Conservation (phyloP, 2,888 invertebrate genomes). For the Melinopterus prodromus region DNA sequence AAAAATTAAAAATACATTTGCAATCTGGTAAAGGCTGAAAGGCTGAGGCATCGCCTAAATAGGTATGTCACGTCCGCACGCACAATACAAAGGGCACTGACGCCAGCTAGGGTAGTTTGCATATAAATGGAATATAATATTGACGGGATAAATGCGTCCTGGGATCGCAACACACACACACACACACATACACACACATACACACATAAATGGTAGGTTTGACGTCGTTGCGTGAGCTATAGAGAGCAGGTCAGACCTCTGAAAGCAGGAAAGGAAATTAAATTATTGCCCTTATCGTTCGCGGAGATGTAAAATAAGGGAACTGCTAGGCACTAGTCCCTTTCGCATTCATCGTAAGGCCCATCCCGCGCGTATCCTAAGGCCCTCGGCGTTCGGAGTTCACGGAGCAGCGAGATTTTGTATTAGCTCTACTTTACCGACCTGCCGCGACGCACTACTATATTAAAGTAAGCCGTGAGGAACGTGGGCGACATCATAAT, state of each 20-base stretch:
- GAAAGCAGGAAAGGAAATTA: not conserved
- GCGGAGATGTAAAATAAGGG: not conserved
- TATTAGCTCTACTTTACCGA: not conserved
- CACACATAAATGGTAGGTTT: too few relatives aligned
- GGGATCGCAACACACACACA: not conserved
- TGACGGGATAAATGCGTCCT: not conserved
- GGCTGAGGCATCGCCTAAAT: too few relatives aligned
- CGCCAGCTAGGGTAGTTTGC: not conserved
- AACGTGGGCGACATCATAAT: not conserved
- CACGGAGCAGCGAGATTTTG: too few relatives aligned
- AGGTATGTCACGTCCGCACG: not conserved
- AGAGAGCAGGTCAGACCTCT: not conserved
- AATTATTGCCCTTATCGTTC: not conserved
- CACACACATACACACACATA: not conserved
- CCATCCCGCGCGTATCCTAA: not conserved
- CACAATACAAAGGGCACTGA: not conserved
- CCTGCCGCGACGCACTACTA: not conserved
- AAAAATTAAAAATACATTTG: too few relatives aligned
- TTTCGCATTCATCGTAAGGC: not conserved
- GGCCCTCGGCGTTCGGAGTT: not conserved
- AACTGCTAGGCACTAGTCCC: not conserved
- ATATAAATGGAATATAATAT: not conserved
- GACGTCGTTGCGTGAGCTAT: not conserved
- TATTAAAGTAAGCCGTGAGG: slow-evolving; percentile 4
- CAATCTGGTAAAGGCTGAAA: too few relatives aligned